Base-by-base conservation (phyloP, 2,797 vertebrate species). In the Melopsittacus undulatus region DNA sequence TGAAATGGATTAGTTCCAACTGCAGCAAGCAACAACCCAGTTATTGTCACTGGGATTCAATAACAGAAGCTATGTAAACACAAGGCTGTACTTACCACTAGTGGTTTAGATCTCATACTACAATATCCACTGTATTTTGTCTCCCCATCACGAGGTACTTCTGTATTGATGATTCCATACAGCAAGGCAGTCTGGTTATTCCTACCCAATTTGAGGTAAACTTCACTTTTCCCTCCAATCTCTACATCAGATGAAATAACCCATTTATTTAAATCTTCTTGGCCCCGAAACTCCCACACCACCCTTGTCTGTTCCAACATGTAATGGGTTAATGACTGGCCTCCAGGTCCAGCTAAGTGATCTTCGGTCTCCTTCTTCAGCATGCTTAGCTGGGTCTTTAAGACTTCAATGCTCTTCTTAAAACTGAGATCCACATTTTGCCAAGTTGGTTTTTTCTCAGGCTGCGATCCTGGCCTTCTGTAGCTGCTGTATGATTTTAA, bases 51-150 rank as follows among this genome's bases (percentile, higher is more conserved):
- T 5, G 34, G 79, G 18, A 15, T 29, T 52, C 36, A 56, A 19
- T 0, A 49, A 17, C 10, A 73, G 73, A 61, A 82, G 34, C 45
- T 30, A 61, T 17, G 61, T 46, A 46, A 27, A 34, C 10, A 42
- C 0, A 0, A 66, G 54, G 40, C 26, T 90, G 56, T 45, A 98
- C 99, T 95, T 20, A 99, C 99, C 98, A 97, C 83, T 3, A 15
- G 97, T 7, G 98, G 97, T 85, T 97, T 98, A 57, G 99, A 98
- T 77, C 98, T 97, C 97, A 99, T 92, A 4, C 98, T 97, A 95
- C 99, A 99, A 95, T 99, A 99, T 36, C 99, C 99, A 46, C 99
- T 99, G 96, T 98, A 99, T 45, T 97, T 97, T 0, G 99, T 99
- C 72, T 99, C 98, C 66, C 99, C 99, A 10, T 99, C 99, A 36